Evolutionary conservation across 2,113 vertebrate species (phyloP).

Genomic region (Sylvietta virens): DNA sequence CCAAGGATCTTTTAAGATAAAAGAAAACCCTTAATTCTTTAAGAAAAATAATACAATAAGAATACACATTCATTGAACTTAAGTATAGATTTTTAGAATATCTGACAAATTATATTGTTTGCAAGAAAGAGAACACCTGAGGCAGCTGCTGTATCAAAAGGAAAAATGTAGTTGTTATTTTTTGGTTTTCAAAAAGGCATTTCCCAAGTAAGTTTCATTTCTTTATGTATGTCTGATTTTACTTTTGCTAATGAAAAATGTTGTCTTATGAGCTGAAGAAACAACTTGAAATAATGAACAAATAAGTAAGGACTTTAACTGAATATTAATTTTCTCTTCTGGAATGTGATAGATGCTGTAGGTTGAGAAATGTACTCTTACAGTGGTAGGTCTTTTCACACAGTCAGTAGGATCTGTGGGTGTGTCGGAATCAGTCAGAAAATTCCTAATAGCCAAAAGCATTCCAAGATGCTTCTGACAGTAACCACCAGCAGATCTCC

Average conservation of each 20-base stretch:
- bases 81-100: slow-evolving; percentile 53
- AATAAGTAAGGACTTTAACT: not conserved
- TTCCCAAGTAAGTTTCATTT: not conserved
- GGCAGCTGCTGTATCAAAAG: slow-evolving; percentile 37
- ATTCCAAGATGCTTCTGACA: not conserved
- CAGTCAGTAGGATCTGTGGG: not conserved
- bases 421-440: not conserved
- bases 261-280: not conserved
- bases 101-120: slow-evolving; percentile 28
- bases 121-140: slow-evolving; percentile 42
- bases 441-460: not conserved
- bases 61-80: slow-evolving; percentile 26
- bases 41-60: slow-evolving; percentile 35
- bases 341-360: not conserved
- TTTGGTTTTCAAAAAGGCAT: not conserved
- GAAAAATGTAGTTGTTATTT: slow-evolving; percentile 1
- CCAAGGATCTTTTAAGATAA: slow-evolving; percentile 61
- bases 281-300: not conserved
- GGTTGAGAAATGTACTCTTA: not conserved
- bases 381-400: not conserved
- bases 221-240: not conserved
- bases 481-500: not conserved
- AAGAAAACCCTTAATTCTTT: slow-evolving; percentile 53
- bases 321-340: not conserved
- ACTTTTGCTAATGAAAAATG: not conserved